Conservation (phyloP, 30 jellyfish, hydroid and myxozoan genomes). For the Hydra vulgaris region DNA sequence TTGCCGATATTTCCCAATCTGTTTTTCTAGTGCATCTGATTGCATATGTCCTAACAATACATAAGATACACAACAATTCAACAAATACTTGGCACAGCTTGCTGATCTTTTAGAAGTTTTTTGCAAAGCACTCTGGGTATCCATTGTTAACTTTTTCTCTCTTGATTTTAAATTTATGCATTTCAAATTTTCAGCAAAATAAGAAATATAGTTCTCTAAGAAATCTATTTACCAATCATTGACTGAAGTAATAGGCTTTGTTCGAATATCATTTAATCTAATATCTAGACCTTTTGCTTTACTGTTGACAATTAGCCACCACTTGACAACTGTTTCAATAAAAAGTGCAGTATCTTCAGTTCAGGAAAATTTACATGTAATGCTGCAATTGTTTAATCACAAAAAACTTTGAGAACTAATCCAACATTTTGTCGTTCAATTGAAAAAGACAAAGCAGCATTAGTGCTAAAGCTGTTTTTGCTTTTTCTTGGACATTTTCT, state of each 20-base stretch:
- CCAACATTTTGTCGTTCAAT: neutral
- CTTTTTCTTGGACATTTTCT: neutral
- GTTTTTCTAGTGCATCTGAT: neutral
- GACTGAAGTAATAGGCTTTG: neutral
- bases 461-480: neutral
- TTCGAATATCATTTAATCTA: neutral
- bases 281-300: neutral
- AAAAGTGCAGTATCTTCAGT: neutral
- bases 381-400: neutral
- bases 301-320: neutral
- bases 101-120: neutral
- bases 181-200: neutral
- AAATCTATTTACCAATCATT: neutral
- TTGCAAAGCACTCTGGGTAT: neutral
- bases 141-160: neutral
- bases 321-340: neutral
- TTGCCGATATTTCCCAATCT: neutral
- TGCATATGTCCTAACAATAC: neutral
- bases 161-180: neutral
- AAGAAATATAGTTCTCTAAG: neutral
- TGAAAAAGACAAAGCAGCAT: neutral
- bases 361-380: neutral
- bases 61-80: neutral
- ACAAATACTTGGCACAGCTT: neutral
- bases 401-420: neutral